A percentile compares a stretch with the other conserved stretches of the same genome.
phyloP scores from a whole-genome alignment of 2,888 invertebrate species.

The Prenolepis imparis region DNA sequence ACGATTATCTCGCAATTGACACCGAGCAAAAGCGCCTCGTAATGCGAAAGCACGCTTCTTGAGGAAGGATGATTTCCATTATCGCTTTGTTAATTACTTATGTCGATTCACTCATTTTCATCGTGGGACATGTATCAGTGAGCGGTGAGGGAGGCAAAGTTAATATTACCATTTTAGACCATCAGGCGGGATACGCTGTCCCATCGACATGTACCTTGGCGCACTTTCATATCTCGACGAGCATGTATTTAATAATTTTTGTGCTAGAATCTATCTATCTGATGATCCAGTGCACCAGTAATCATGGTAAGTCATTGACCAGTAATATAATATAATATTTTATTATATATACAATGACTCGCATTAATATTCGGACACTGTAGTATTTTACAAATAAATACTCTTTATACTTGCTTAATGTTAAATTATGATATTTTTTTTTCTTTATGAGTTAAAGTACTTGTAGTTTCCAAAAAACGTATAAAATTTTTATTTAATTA shows the following conservation, averaged over 20 bases:
- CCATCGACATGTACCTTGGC: conserved; percentile 38
- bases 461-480: too few species aligned
- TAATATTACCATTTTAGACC: conserved; percentile 23
- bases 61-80: conserved; percentile 37
- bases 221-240: conserved; percentile 27
- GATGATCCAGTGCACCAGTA: conserved; percentile 39
- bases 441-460: too few species aligned
- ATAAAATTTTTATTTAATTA: too few species aligned
- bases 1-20: conserved; percentile 39
- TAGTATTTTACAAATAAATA: too few species aligned
- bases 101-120: conserved; percentile 30
- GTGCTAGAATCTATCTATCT: conserved; percentile 11
- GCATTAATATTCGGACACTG: too few species aligned
- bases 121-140: conserved; percentile 26
- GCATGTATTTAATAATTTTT: conserved; percentile 33
- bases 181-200: conserved; percentile 40
- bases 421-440: too few species aligned
- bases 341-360: too few species aligned
- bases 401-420: too few species aligned
- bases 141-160: background rate
- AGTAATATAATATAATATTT: background rate
- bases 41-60: conserved; percentile 44
- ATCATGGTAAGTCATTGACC: conserved; percentile 34
- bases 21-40: conserved; percentile 11
- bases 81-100: conserved; percentile 32